Conservation (phyloP, 30 jellyfish, hydroid and myxozoan species). For the Clytia hemisphaerica region DNA sequence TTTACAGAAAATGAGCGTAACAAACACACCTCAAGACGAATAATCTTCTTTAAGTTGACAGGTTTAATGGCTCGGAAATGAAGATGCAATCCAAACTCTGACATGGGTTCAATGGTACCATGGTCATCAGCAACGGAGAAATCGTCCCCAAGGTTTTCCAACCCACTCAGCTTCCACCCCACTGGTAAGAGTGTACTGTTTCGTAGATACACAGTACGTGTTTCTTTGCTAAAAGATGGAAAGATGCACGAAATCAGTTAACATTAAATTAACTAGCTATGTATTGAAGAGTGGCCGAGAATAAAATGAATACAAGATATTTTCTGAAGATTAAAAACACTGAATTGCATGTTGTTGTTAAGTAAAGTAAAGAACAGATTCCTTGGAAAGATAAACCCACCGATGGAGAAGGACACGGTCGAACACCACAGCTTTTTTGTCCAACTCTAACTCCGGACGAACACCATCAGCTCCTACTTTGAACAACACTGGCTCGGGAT, state of each 20-base stretch:
- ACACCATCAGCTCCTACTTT: conserved; percentile 85
- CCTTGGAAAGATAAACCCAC: not conserved
- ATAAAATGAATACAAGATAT: not conserved
- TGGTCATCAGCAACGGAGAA: conserved; percentile 79
- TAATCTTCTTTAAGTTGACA: conserved; percentile 62
- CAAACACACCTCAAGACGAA: conserved; percentile 70
- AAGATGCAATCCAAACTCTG: conserved; percentile 90
- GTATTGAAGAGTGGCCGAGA: not conserved
- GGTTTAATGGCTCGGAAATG: conserved; percentile 87
- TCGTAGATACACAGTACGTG: conserved; percentile 78
- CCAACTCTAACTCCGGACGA: conserved; percentile 93
- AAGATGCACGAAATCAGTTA: no score
- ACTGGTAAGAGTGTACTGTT: conserved; percentile 90
- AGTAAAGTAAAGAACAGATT: not conserved
- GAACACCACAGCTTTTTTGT: conserved; percentile 62
- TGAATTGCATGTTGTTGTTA: not conserved
- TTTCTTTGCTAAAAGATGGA: conserved; percentile 59
- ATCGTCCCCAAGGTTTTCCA: conserved; percentile 98
- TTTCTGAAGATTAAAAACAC: not conserved
- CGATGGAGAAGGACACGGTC: conserved; percentile 95
- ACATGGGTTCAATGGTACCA: conserved; percentile 81
- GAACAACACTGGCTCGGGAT: conserved; percentile 91
- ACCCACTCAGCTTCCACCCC: conserved; percentile 93
- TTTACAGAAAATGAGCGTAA: no score
- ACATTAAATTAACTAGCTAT: no score